Base-by-base conservation (phyloP, 92 coral and sea anemone genomes). In the Montipora capitata region DNA sequence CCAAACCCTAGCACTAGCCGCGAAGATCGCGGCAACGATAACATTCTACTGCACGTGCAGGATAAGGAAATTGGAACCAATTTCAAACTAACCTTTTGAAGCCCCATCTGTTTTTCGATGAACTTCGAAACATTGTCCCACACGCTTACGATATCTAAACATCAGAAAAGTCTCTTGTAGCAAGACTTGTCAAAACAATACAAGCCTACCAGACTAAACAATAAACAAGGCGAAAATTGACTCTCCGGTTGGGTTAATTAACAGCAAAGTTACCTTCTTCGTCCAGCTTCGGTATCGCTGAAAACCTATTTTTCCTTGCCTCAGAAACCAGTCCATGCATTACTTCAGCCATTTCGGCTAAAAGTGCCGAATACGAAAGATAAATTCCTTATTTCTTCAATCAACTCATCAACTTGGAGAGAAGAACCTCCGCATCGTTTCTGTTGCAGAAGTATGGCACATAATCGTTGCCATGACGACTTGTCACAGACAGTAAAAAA, bases 101-200 rank as follows among this genome's bases (percentile, higher is more conserved):
- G 94, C 35, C 74, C 87, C 99, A 97, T 97, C 89, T 97, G 99
- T 54, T 79, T 97, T 72, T 89, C 94, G 74, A 97, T 91, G 82
- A 82, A 95, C 70, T 88, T 94, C 7, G 99, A 97, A 2, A 97
- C 96, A 73, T 81, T 92, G 61, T 97, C 98, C 99, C 99, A 97
- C 6, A 97, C 99, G 79, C 82, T 94, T n/a, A 96, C 99, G 61
- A 97, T 93, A 92, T 97, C 99, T 97, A 27, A 77, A 72, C 72
- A 83, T 7, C 44, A 16, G n/a, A 5, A 16, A 13, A 42, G 4
- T 39, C 61, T 13, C 38, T 65, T 41, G 42, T 63, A 38, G 62
- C 71, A 3, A 18, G 56, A 82, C 43, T 67, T 52, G 40, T 41
- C 52, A 20, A 85, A 85, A 40, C 81, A 85, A 85, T 68, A 9